phyloP scores from a whole-genome alignment of 2,888 invertebrate species.

The Antheraea yamamai region DNA sequence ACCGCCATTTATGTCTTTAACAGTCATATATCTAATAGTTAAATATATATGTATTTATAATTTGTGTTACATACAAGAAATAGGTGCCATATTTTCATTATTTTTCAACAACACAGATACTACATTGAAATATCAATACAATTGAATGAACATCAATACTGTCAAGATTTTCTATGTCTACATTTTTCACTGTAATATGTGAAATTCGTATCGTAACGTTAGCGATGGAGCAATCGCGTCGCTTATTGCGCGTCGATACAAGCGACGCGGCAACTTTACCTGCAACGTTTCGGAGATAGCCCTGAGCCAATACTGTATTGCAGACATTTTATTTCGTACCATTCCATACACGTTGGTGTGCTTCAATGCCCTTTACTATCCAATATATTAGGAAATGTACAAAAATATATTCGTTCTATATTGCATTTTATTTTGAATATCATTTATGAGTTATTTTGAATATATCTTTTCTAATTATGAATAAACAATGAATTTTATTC shows the following conservation, averaged over 20 bases:
- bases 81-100: background rate
- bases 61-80: background rate
- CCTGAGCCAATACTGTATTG: slow-evolving; percentile 53
- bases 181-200: slow-evolving; percentile 57
- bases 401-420: slow-evolving; percentile 22
- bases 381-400: slow-evolving; percentile 25
- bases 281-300: slow-evolving; percentile 46
- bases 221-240: slow-evolving; percentile 63
- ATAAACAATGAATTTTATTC: background rate
- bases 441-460: background rate
- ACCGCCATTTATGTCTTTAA: too few relatives aligned
- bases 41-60: too few relatives aligned
- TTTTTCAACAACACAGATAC: background rate
- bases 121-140: background rate
- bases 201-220: slow-evolving; percentile 77
- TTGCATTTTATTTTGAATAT: slow-evolving; percentile 10
- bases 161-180: background rate
- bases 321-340: slow-evolving; percentile 54
- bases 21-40: too few relatives aligned
- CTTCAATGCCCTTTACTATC: slow-evolving; percentile 37
- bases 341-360: slow-evolving; percentile 49
- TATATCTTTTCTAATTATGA: too few relatives aligned
- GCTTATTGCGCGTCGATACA: slow-evolving; percentile 49
- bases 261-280: slow-evolving; percentile 37
- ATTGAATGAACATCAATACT: background rate